Conservation (phyloP, 1,140 invertebrate genomes). For the Bemisia tabaci region DNA sequence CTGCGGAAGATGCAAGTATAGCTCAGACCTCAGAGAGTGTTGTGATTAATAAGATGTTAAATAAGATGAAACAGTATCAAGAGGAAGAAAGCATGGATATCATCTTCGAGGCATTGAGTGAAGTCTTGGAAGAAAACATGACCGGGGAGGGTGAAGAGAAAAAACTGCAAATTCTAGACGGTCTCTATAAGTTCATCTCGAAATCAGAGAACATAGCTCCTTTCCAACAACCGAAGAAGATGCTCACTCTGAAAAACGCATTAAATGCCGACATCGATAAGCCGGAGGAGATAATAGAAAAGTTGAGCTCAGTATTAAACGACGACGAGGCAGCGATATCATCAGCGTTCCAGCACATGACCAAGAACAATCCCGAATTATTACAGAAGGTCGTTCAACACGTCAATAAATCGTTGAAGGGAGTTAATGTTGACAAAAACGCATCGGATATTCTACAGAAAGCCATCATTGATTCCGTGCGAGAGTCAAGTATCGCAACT, state of each 20-base stretch:
- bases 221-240: background rate
- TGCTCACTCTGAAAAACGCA: background rate
- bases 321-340: conserved; percentile 13
- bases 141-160: conserved; percentile 6
- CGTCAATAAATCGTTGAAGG: conserved; percentile 26
- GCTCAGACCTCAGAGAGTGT: background rate
- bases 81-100: background rate
- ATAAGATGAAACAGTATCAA: background rate
- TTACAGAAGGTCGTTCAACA: conserved; percentile 26
- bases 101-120: background rate
- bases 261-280: conserved; percentile 9
- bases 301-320: conserved; percentile 13
- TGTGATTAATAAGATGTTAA: background rate
- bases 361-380: conserved; percentile 27
- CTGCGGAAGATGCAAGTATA: background rate
- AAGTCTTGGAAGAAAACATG: conserved; percentile 18
- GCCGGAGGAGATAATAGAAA: conserved; percentile 13
- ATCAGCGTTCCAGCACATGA: conserved; percentile 27
- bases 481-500: conserved; percentile 40
- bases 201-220: background rate
- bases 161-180: conserved; percentile 15
- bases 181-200: conserved; percentile 16
- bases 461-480: conserved; percentile 43
- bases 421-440: conserved; percentile 42
- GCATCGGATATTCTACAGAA: conserved; percentile 44